A percentile compares a stretch with the other conserved stretches of the same genome.
Evolutionary conservation across 2,797 vertebrate genomes (phyloP).

Genomic region (Ctenochaetus hawaiiensis): DNA sequence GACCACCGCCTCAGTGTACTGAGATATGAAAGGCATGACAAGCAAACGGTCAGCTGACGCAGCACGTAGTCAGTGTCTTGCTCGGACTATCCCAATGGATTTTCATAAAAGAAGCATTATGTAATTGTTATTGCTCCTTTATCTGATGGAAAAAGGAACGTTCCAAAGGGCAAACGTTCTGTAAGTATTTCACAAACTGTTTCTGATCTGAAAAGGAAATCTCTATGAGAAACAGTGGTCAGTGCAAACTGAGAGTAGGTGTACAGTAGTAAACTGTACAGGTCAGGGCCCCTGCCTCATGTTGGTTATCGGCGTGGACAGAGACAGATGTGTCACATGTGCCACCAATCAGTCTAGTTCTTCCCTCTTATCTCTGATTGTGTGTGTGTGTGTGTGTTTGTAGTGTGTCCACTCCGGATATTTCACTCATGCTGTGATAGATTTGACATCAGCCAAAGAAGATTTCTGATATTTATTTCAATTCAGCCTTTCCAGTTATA

Average conservation of each 20-base stretch:
- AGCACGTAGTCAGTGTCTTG: slow-evolving; percentile 8
- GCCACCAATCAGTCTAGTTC: neutral
- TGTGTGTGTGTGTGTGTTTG: neutral
- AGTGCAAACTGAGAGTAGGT: neutral
- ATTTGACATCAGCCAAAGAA: neutral
- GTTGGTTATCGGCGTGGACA: neutral
- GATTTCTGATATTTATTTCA: neutral
- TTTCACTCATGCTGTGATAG: neutral
- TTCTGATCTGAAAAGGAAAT: neutral
- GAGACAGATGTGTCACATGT: neutral
- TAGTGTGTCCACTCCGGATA: neutral
- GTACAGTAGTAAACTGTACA: neutral
- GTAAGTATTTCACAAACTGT: slow-evolving; percentile 26
- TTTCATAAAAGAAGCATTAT: slow-evolving; percentile 49
- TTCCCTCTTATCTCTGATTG: slow-evolving; percentile 1
- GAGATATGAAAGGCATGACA: slow-evolving; percentile 34
- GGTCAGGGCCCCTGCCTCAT: neutral
- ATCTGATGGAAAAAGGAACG: slow-evolving; percentile 50
- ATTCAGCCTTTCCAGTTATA: too few relatives aligned
- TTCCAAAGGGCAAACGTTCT: slow-evolving; percentile 71
- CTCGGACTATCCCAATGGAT: slow-evolving; percentile 23
- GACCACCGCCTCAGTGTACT: slow-evolving; percentile 7
- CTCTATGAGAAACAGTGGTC: neutral
- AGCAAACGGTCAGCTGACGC: slow-evolving; percentile 32
- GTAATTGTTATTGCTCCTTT: slow-evolving; percentile 64